Conservation (phyloP, 2,113 vertebrate species). For the Myrmecobius fasciatus region DNA sequence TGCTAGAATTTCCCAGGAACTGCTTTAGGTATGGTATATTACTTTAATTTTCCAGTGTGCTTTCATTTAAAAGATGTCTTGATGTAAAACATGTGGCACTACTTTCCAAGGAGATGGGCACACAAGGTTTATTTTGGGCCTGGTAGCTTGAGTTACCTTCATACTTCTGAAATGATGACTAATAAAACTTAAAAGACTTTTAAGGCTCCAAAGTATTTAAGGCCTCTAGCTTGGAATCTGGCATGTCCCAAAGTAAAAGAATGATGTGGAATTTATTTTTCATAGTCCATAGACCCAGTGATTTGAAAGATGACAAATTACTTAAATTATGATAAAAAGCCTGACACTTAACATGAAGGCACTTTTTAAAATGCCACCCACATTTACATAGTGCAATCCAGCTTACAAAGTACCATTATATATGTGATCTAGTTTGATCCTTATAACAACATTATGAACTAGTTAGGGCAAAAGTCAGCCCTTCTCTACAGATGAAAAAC, state of each 20-base stretch:
- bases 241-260: neutral
- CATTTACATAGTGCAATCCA: neutral
- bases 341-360: neutral
- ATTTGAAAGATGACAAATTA: neutral
- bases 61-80: conserved; percentile 29
- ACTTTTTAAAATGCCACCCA: neutral
- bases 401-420: neutral
- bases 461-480: neutral
- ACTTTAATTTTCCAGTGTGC: conserved; percentile 25
- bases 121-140: neutral
- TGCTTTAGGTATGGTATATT: neutral
- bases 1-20: neutral
- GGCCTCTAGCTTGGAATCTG: neutral
- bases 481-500: neutral
- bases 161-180: neutral
- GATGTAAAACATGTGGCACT: neutral
- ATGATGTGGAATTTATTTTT: neutral
- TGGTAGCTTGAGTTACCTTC: neutral
- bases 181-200: neutral
- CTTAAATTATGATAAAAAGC: neutral
- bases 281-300: neutral
- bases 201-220: neutral
- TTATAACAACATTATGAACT: neutral
- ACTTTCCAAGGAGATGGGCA: conserved; percentile 12
- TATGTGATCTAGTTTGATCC: neutral